A percentile compares a stretch with the other conserved stretches of the same genome.
Conservation (phyloP, 2,888 invertebrate species). For the Xestia ashworthii region DNA sequence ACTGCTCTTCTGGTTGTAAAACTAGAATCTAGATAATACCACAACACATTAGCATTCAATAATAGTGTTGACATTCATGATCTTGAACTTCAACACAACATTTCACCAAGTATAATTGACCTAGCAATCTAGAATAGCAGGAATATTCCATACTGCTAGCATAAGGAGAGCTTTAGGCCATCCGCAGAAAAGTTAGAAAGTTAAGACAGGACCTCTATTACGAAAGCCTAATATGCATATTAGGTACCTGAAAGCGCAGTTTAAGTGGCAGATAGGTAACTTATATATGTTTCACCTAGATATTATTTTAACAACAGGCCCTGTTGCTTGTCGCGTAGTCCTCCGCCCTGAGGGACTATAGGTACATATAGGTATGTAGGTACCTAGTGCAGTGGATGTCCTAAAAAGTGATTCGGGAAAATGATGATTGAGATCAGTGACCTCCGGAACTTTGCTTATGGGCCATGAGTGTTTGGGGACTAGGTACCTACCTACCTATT, state of each 20-base stretch:
- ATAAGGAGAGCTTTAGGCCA: not conserved
- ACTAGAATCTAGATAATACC: not conserved
- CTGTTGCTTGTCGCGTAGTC: conserved; percentile 2
- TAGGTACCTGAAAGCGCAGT: not conserved
- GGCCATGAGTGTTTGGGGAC: conserved; percentile 5
- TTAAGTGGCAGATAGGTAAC: conserved; percentile 1
- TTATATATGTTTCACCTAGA: not conserved
- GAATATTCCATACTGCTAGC: not conserved
- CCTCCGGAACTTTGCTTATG: not conserved
- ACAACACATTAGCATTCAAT: conserved; percentile 6
- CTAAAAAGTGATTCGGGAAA: not conserved
- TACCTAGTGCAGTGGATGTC: not conserved
- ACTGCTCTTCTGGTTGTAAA: not conserved
- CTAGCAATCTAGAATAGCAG: not conserved
- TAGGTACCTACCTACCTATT: not conserved
- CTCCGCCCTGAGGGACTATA: not conserved
- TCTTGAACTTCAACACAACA: conserved; percentile 20
- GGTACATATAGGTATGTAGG: no score
- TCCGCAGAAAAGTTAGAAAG: not conserved
- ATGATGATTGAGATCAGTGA: not conserved
- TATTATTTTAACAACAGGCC: not conserved
- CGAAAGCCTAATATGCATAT: not conserved
- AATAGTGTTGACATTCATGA: not conserved
- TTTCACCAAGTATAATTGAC: not conserved
- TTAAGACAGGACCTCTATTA: not conserved